Evolutionary conservation across 1,140 invertebrate genomes (phyloP).

Genomic region (Heliothis virescens): DNA sequence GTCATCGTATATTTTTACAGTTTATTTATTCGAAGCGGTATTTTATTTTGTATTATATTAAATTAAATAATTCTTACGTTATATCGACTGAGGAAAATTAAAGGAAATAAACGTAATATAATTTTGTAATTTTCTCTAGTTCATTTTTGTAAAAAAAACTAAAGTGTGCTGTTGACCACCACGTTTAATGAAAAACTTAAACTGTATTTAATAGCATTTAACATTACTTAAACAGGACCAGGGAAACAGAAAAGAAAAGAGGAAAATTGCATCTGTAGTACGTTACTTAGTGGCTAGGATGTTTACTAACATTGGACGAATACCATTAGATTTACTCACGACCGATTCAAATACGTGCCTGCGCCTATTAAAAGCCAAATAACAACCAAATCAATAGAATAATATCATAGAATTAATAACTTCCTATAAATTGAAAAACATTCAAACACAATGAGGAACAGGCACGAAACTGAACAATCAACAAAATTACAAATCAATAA

Average conservation of each 20-base stretch:
- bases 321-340: neutral
- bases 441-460: neutral
- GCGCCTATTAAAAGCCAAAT: neutral
- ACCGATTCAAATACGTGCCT: neutral
- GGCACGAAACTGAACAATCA: neutral
- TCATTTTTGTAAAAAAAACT: too few species aligned
- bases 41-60: neutral
- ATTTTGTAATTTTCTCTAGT: too few species aligned
- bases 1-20: slow-evolving; percentile 5
- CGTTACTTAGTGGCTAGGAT: neutral
- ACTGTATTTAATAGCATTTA: too few species aligned
- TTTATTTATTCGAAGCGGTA: neutral
- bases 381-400: neutral
- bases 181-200: too few species aligned
- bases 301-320: neutral
- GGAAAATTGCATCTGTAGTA: too few species aligned
- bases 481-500: neutral
- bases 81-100: too few species aligned
- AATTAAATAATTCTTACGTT: too few species aligned
- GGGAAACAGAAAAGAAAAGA: too few species aligned
- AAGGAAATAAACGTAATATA: too few species aligned
- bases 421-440: neutral
- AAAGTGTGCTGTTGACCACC: too few species aligned
- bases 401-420: neutral
- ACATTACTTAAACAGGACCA: too few species aligned